Base-by-base conservation (phyloP, 2,888 invertebrate species). In the Carpatolechia fugitivella region DNA sequence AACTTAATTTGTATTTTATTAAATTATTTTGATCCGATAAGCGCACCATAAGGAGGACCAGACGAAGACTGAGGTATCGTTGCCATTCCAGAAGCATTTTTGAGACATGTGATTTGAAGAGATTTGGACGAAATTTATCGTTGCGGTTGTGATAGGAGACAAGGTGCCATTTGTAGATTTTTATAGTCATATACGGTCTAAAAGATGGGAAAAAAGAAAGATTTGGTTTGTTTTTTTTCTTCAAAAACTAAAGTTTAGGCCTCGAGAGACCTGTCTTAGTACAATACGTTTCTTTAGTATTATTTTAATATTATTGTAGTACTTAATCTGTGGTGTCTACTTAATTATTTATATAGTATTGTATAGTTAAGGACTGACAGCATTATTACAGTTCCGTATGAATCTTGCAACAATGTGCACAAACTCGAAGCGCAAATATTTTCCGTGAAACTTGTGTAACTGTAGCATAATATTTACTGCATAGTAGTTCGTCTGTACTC, bases 11-110 rank as follows among this genome's bases (percentile, higher is more conserved):
- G 20, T 20, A 24, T 44, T 44, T 44, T 41, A 20, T 11, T 44
- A n/a, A 18, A 3, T 29, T 24, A 5, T 33, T n/a, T 41, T 20
- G 41, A 41, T 41, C 41, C 20, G 44, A 29, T 44, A 0, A 6
- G 24, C 44, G 44, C 44, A 44, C 44, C 44, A 44, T 20, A 46
- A 51, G 46, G 49, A 51, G 46, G 51, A 60, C 55, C 47, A 55
- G 52, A 49, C 56, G 52, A 62, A 70, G 76, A 77, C 76, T 80
- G 76, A 74, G 72, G 66, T 60, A 60, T 68, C 55, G 35, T 55
- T 36, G 50, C 76, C 82, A 82, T 83, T 82, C 82, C 82, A 64
- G 54, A 61, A 62, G 80, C 80, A 78, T 81, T 80, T 77, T 48
- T 36, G 29, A 20, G 20, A 44, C 44, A 16, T 7, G 31, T n/a